These are phyloP conservation scores for Plectropomus leopardus DNA, from an alignment of 2,113 vertebrate genomes.

Conservation along the genomic window DNA sequence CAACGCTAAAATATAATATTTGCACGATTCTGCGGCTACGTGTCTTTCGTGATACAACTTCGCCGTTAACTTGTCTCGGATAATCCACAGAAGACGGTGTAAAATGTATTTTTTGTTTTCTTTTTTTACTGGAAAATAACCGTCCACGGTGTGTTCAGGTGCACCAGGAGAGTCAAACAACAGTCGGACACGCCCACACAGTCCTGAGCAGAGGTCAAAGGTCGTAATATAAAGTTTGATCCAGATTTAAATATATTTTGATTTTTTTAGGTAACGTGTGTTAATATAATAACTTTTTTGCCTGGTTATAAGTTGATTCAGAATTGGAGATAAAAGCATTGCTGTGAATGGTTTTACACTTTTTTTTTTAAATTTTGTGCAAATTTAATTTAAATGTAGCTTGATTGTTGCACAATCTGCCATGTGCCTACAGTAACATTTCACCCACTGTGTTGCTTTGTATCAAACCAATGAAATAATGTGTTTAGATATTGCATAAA, in stretches of 20 bases:
- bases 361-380: neutral
- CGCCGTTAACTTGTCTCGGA: no score
- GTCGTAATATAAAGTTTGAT: no score
- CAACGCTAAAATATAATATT: neutral
- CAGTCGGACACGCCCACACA: neutral
- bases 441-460: neutral
- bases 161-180: neutral
- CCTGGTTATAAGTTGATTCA: no score
- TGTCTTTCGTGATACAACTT: neutral
- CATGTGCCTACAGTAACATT: neutral
- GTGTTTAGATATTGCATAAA: neutral
- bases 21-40: no score
- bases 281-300: no score
- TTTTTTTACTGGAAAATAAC: neutral
- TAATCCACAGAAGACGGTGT: neutral
- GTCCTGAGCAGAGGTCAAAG: neutral
- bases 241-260: neutral
- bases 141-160: neutral
- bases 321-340: no score
- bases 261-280: neutral
- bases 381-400: neutral
- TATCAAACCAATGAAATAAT: neutral
- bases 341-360: no score
- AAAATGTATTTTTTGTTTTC: neutral
- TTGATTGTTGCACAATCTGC: neutral